phyloP scores from a whole-genome alignment of 2,888 invertebrate genomes.

The Oxystoma pomonae region DNA sequence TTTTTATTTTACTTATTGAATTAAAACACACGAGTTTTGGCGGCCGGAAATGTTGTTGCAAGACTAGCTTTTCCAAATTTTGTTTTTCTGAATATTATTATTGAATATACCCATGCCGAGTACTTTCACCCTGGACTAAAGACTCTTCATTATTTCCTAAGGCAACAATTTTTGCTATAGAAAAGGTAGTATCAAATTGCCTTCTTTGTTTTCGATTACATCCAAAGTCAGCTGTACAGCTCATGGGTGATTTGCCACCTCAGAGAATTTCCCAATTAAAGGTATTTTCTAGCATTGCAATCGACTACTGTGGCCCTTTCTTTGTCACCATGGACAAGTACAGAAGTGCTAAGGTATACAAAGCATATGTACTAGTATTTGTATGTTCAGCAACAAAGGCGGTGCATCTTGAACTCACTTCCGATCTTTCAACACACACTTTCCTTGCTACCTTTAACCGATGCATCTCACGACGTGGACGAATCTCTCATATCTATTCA shows the following conservation, averaged over 20 bases:
- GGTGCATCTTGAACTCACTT: neutral
- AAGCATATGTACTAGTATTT: neutral
- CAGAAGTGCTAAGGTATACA: neutral
- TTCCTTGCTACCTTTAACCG: neutral
- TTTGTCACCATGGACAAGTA: neutral
- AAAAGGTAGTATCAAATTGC: neutral
- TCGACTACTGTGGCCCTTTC: neutral
- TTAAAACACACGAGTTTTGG: too few species aligned
- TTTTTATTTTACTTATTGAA: too few species aligned
- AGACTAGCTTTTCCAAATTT: too few species aligned
- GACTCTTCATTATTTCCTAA: neutral
- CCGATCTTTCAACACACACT: neutral
- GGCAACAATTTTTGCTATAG: neutral
- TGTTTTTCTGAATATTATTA: too few species aligned
- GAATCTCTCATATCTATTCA: neutral
- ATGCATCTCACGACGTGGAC: neutral
- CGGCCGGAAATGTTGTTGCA: too few species aligned
- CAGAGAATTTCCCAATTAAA: neutral
- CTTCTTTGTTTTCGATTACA: neutral
- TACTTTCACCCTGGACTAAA: neutral
- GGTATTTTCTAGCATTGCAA: neutral
- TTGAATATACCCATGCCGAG: neutral
- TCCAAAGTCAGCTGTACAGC: neutral
- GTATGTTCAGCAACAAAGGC: constrained; percentile 3
- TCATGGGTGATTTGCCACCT: neutral